Percentiles rank a stretch among this genome's conserved stretches.
These are phyloP conservation scores for Ceratitis capitata DNA, from an alignment of 1,140 invertebrate genomes.

Conservation along the genomic window DNA sequence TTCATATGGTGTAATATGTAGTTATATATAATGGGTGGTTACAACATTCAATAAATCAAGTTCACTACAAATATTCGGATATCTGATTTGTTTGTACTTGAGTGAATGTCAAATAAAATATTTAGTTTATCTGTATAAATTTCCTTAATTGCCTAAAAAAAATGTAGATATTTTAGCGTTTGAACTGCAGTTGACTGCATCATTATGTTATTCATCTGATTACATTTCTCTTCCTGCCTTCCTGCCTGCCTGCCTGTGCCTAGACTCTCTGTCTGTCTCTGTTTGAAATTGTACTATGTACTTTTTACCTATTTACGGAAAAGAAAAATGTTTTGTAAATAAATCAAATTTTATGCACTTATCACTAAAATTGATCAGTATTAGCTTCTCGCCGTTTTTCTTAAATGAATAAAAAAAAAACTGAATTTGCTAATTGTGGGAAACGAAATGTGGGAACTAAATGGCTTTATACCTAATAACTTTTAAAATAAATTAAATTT, in stretches of 20 bases:
- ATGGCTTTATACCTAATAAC: neutral
- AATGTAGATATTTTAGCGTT: constrained; percentile 14
- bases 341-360: neutral
- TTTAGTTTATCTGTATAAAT: constrained; percentile 17
- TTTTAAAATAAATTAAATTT: neutral
- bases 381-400: neutral
- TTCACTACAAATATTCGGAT: constrained; percentile 21
- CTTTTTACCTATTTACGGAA: constrained; percentile 38
- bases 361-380: neutral
- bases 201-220: constrained; percentile 4
- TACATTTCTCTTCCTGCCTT: constrained; percentile 20
- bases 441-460: neutral
- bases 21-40: neutral
- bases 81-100: neutral
- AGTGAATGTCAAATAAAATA: constrained; percentile 14
- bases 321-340: constrained; percentile 35
- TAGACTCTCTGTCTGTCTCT: constrained; percentile 37
- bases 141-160: constrained; percentile 15
- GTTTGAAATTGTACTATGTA: constrained; percentile 37
- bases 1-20: neutral
- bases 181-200: constrained; percentile 32
- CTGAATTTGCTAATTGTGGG: neutral
- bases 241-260: constrained; percentile 39
- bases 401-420: neutral
- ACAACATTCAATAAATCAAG: neutral